Evolutionary conservation across 2,797 vertebrate genomes (phyloP).

Genomic region (Gymnoscopelus braueri): DNA sequence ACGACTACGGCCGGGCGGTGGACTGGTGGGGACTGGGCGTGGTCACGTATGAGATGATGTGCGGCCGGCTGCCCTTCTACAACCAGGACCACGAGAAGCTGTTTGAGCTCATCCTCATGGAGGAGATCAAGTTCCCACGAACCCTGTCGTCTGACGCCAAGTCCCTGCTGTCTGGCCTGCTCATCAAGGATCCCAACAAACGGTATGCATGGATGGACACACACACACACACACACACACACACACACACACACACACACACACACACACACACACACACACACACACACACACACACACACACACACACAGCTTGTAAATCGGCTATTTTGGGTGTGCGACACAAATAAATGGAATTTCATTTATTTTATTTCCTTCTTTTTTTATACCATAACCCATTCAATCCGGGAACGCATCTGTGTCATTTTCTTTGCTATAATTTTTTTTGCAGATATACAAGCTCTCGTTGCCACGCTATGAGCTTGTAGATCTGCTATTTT

Average conservation of each 20-base stretch:
- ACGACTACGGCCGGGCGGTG: constrained; percentile 95
- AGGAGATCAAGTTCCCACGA: constrained; percentile 97
- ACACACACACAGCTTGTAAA: no score
- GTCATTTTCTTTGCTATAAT: no score
- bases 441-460: no score
- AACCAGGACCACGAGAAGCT: constrained; percentile 98
- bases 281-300: neutral
- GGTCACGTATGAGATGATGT: constrained; percentile 99
- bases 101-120: constrained; percentile 97
- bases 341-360: no score
- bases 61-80: constrained; percentile 95
- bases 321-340: no score
- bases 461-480: no score
- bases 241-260: neutral
- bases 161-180: constrained; percentile 94
- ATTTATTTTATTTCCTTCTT: no score
- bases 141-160: constrained; percentile 96
- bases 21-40: constrained; percentile 98
- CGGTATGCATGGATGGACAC: constrained; percentile 73
- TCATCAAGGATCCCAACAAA: constrained; percentile 98
- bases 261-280: neutral
- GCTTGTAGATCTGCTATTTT: no score
- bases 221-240: neutral
- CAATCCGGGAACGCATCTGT: no score
- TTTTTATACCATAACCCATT: no score